Base-by-base conservation (phyloP, 2,797 vertebrate species). In the Cryptoprocta ferox region DNA sequence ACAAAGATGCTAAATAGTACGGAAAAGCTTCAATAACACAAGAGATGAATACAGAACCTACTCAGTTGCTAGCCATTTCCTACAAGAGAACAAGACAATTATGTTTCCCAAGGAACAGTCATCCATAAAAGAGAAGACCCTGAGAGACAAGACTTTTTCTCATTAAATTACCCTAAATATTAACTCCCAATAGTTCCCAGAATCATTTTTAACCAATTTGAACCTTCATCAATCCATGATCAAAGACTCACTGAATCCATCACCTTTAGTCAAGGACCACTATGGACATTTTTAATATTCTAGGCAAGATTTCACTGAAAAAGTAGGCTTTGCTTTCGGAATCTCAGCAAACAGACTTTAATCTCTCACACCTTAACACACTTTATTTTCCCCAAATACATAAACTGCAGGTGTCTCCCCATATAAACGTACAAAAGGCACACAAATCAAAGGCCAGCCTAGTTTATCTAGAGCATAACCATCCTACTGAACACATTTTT, bases 371-470 rank as follows among this genome's bases (percentile, higher is more conserved):
- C 10, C 75, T 92, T 61, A 94, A 79, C 37, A 91, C 0, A 92
- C 42, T 80, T 93, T 85, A 71, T 85, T 91, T 76, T 78, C 85
- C 71, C 61, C 85, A 93, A 92, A 95, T 66, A 76, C 13, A 89
- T 68, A 65, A 95, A 96, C n/a, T 42, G 18, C 53, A 86, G 50
- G 37, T 66, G 73, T 61, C 39, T 96, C 92, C 79, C 61, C 88
- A 39, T 93, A 86, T 92, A 21, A 89, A 94, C 93, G 53, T 48
- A 96, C 82, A 95, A 94, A 96, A 96, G 61, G 79, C 92, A 95
- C n/a, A 94, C 53, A 92, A 88, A 94, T 96, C 68, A 96, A 95
- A 78, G 42, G 79, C 53, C 75, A 89, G 61, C 70, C 91, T 91
- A 45, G 73, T 96, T 94, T 97, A 84, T 94, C 53, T 82, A 75